Evolutionary conservation across 2,888 invertebrate species (phyloP).

Genomic region (Heteropelma amictum): DNA sequence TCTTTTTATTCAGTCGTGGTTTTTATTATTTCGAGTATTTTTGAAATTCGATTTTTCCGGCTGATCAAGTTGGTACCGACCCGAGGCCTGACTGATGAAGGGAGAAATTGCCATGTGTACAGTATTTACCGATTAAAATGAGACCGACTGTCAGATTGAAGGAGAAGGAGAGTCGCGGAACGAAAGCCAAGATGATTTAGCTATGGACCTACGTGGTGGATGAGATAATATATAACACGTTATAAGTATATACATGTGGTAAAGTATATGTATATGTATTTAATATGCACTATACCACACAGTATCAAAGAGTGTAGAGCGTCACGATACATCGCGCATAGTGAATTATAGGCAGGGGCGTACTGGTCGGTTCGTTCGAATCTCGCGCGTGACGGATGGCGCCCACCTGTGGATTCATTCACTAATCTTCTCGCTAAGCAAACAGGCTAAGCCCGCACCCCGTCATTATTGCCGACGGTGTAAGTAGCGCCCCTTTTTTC

Average conservation of each 20-base stretch:
- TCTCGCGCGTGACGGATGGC: slow-evolving; percentile 75
- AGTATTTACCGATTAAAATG: too few relatives aligned
- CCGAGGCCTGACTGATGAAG: too few relatives aligned
- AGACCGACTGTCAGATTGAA: too few relatives aligned
- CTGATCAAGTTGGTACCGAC: too few relatives aligned
- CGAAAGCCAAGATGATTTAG: slow-evolving; percentile 3
- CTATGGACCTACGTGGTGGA: slow-evolving; percentile 44
- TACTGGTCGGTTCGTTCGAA: slow-evolving; percentile 45
- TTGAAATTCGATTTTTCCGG: too few relatives aligned
- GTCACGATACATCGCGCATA: slow-evolving; percentile 26
- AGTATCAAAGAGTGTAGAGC: slow-evolving; percentile 17
- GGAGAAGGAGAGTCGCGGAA: not conserved
- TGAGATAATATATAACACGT: slow-evolving; percentile 46
- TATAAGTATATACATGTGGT: too few relatives aligned
- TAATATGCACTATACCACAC: slow-evolving; percentile 19
- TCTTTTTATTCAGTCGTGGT: too few relatives aligned
- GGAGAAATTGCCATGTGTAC: too few relatives aligned
- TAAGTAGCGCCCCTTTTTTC: slow-evolving; percentile 72
- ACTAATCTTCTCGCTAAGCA: slow-evolving; percentile 78
- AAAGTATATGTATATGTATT: slow-evolving; percentile 9
- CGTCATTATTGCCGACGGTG: slow-evolving; percentile 77
- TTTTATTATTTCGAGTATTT: too few relatives aligned
- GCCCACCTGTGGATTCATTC: slow-evolving; percentile 79
- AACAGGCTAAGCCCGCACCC: slow-evolving; percentile 76
- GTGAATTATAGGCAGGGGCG: slow-evolving; percentile 70